Evolutionary conservation across 2,113 vertebrate genomes (phyloP).

Genomic region (Thinocorus orbignyianus): DNA sequence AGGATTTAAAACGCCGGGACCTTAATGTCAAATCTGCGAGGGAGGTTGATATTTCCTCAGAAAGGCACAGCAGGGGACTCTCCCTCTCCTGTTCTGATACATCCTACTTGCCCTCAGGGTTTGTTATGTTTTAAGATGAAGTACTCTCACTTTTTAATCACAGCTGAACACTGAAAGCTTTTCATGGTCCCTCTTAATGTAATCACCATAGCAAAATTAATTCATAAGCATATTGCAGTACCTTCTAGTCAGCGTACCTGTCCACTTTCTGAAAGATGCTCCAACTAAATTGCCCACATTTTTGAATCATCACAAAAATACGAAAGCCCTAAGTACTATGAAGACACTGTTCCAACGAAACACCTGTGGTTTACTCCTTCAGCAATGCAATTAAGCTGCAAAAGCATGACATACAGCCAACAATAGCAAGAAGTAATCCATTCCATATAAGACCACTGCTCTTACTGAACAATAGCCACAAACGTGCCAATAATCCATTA

Average conservation of each 20-base stretch:
- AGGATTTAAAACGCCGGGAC: conserved; percentile 41
- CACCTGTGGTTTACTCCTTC: conserved; percentile 23
- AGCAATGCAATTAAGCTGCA: neutral
- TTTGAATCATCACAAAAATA: conserved; percentile 31
- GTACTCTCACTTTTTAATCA: conserved; percentile 66
- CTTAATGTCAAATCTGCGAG: conserved; percentile 49
- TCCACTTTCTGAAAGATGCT: conserved; percentile 20
- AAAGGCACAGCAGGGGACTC: conserved; percentile 60
- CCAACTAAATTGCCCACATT: conserved; percentile 7
- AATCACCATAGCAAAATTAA: conserved; percentile 57
- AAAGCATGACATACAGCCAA: neutral
- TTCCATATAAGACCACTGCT: neutral
- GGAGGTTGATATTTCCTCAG: conserved; percentile 65
- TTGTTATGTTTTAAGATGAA: conserved; percentile 65
- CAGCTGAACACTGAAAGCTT: conserved; percentile 56
- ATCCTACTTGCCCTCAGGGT: conserved; percentile 34
- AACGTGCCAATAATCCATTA: neutral
- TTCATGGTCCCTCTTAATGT: conserved; percentile 62
- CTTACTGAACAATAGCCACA: neutral
- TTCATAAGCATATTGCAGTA: conserved; percentile 14
- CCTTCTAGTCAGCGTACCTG: neutral
- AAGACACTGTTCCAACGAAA: neutral
- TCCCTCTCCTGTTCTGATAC: conserved; percentile 56
- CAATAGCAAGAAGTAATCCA: neutral
- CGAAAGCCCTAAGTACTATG: neutral